A percentile compares a stretch with the other conserved stretches of the same genome.
These are phyloP conservation scores for Chrosomus eos DNA, from an alignment of 2,797 vertebrate genomes.

Conservation along the genomic window DNA sequence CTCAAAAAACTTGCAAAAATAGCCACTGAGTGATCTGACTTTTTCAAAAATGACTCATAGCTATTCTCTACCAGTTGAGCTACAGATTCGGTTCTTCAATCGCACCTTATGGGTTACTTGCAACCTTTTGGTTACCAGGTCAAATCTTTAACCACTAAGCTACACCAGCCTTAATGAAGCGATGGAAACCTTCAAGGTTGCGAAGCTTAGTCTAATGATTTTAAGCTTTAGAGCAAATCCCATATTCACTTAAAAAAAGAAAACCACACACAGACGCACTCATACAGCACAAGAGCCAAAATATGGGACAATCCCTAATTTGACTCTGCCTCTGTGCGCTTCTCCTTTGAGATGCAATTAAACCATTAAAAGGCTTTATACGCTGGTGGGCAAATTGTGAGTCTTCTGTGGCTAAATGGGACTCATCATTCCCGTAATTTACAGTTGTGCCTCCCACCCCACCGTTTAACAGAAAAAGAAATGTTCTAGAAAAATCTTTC, in stretches of 20 bases:
- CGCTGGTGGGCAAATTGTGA: constrained; percentile 79
- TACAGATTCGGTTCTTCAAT: no score
- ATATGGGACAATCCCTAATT: constrained; percentile 83
- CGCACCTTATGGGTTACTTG: background rate
- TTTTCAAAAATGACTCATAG: background rate
- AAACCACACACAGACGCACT: constrained; percentile 42
- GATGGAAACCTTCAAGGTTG: constrained; percentile 14
- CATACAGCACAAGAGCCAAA: constrained; percentile 54
- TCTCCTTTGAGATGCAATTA: constrained; percentile 84
- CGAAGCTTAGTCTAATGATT: constrained; percentile 24
- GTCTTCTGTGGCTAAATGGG: constrained; percentile 81
- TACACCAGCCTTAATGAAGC: constrained; percentile 11
- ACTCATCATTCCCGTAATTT: constrained; percentile 84
- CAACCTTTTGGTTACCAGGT: background rate
- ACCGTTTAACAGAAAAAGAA: constrained; percentile 44
- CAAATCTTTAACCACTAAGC: background rate
- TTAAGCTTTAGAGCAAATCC: constrained; percentile 41
- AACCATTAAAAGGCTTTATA: constrained; percentile 85
- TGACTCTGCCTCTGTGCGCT: constrained; percentile 73
- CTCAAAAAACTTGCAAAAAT: background rate
- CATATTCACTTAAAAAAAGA: constrained; percentile 31
- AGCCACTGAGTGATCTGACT: background rate
- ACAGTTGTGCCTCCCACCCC: constrained; percentile 63
- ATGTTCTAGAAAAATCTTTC: constrained; percentile 74
- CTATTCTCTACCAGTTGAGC: background rate